Evolutionary conservation across 2,797 vertebrate species (phyloP), one percentile per base, ranked within the genome.

Genomic region (Chaetodon trifasciatus): DNA sequence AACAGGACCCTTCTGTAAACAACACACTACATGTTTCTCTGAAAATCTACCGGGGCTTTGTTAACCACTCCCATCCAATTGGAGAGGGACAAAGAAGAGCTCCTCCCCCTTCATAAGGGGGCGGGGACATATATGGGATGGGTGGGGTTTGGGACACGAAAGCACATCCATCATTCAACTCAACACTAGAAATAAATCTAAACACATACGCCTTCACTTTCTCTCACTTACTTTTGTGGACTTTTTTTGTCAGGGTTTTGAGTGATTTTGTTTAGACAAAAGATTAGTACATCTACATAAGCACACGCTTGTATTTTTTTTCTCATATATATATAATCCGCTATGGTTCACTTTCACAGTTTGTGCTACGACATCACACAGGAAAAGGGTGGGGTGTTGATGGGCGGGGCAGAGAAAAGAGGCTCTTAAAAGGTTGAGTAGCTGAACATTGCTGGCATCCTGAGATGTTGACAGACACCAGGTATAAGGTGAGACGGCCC

Each of bases 301-400:
- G 94, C 96, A 97, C 96, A 96, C 96, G 87, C 95, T 92, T 90
- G 64, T 70, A 47, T 76, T 85, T 85, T 86, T 78, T 64, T 9
- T 19, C 57, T 81, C 67, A 21, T 74, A 82, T 88, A 65, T 73
- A 52, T 57, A 66, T 65, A 62, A 87, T 92, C 86, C 42, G 86
- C 96, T 97, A 99, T 95, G 93, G 92, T 95, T 98, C 95, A 98
- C 97, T 96, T 97, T 97, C 97, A 99, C 97, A 95, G 96, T 97
- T 95, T 97, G 97, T 97, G 97, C 97, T 97, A 98, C 97, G 90
- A 96, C 96, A 89, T 97, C 96, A 97, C 95, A 96, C 96, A 94
- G 95, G 87, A 83, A 80, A 93, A 92, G 95, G 94, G 90, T 84
- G 90, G 94, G 94, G 88, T 91, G 94, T 93, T 76, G 83, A 88